Percentiles rank a stretch among this genome's conserved stretches.
Conservation (phyloP, 2,113 vertebrate genomes). For the Ammospiza nelsoni region DNA sequence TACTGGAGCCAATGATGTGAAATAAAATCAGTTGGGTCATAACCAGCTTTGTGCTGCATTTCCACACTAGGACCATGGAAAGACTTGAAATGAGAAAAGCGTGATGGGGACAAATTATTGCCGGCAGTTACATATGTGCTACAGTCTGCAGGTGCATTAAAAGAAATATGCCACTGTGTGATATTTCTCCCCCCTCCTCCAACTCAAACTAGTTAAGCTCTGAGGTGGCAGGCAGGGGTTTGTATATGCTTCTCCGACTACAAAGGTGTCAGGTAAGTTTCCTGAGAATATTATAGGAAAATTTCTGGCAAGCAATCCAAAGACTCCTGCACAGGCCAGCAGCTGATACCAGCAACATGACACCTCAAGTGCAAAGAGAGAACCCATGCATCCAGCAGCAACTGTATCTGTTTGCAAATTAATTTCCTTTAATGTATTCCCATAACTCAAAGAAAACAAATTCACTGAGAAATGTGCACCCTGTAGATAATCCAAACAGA, state of each 20-base stretch:
- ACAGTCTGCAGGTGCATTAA: neutral
- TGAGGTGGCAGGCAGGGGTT: slow-evolving; percentile 9
- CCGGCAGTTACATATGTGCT: neutral
- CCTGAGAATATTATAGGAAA: slow-evolving; percentile 15
- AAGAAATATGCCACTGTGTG: neutral
- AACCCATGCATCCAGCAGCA: slow-evolving; percentile 48
- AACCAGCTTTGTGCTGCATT: neutral
- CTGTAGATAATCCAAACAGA: slow-evolving; percentile 69
- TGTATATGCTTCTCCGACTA: neutral
- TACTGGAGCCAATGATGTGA: neutral
- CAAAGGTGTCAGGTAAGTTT: slow-evolving; percentile 50
- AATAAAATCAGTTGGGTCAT: neutral
- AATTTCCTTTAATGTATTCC: slow-evolving; percentile 69
- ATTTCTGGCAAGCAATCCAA: slow-evolving; percentile 48
- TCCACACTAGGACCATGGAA: neutral
- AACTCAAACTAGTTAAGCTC: neutral
- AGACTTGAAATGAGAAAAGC: neutral
- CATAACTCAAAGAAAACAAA: slow-evolving; percentile 64
- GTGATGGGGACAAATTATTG: neutral
- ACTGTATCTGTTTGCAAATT: slow-evolving; percentile 69
- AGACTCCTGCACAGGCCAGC: neutral
- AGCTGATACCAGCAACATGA: slow-evolving; percentile 1
- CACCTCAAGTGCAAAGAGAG: slow-evolving; percentile 52
- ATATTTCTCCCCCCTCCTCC: neutral
- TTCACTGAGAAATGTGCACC: slow-evolving; percentile 40